Evolutionary conservation across 2,113 vertebrate genomes (phyloP).

Genomic region (Chunga burmeisteri): DNA sequence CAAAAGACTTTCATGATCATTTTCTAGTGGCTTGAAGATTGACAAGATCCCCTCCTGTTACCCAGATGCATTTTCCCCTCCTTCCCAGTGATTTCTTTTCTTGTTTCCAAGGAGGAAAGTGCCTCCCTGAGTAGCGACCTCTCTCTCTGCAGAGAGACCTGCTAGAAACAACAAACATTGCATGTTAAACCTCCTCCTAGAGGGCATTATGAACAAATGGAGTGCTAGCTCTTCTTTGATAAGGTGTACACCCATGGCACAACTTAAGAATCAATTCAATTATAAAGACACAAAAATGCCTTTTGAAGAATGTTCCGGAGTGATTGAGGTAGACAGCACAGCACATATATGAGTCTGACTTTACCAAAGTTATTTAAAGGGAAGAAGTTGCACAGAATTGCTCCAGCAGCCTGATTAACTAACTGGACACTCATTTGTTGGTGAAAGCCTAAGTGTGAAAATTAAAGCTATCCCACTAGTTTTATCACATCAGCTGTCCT

Average conservation of each 20-base stretch:
- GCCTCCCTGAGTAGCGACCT: slow-evolving; percentile 74
- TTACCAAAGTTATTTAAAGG: slow-evolving; percentile 22
- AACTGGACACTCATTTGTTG: background rate
- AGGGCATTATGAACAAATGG: slow-evolving; percentile 71
- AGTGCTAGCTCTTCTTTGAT: slow-evolving; percentile 67
- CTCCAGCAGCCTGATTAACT: background rate
- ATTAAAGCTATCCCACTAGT: background rate
- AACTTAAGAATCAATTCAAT: slow-evolving; percentile 77
- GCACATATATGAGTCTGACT: slow-evolving; percentile 12
- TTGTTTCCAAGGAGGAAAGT: slow-evolving; percentile 79
- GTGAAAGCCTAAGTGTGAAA: background rate
- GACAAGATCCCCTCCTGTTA: slow-evolving; percentile 80
- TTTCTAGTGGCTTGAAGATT: slow-evolving; percentile 78
- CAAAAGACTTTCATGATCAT: slow-evolving; percentile 78
- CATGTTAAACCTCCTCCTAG: slow-evolving; percentile 68
- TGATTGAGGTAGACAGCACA: background rate
- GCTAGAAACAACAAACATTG: slow-evolving; percentile 74
- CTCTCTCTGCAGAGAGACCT: slow-evolving; percentile 68
- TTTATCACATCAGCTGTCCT: background rate
- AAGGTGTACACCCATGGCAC: slow-evolving; percentile 64
- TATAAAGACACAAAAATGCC: slow-evolving; percentile 75
- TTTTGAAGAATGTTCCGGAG: slow-evolving; percentile 71
- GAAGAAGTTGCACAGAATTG: background rate
- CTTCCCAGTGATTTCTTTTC: slow-evolving; percentile 80
- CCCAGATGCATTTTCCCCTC: slow-evolving; percentile 71